phyloP scores from a whole-genome alignment of 2,113 vertebrate species.

The Pelvicachromis taeniatus region DNA sequence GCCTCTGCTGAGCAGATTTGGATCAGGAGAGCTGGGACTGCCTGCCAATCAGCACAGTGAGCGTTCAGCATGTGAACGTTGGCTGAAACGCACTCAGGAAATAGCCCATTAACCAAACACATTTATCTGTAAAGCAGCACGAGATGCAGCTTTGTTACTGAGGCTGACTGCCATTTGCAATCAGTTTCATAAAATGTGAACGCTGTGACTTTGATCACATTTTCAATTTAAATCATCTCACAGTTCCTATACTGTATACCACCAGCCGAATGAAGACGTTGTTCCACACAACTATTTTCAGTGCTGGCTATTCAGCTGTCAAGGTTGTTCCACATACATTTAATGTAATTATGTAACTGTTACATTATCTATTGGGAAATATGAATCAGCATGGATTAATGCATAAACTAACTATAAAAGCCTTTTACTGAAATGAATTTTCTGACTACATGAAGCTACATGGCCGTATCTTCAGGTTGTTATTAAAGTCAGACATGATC shows the following conservation, averaged over 20 bases:
- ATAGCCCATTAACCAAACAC: not conserved
- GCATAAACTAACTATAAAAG: not conserved
- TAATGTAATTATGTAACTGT: not conserved
- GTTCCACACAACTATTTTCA: not conserved
- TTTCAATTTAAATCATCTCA: constrained; percentile 5
- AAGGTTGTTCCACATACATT: not conserved
- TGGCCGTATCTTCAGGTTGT: not conserved
- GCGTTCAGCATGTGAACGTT: not conserved
- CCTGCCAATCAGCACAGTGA: constrained; percentile 27
- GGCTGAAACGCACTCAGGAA: constrained; percentile 9
- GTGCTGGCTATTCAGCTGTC: not conserved
- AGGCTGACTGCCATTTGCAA: not conserved
- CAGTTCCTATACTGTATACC: not conserved
- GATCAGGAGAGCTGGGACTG: constrained; percentile 31
- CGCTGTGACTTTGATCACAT: not conserved
- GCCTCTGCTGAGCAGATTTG: constrained; percentile 40
- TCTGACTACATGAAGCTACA: not conserved
- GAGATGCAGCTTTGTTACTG: not conserved
- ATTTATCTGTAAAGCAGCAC: constrained; percentile 3
- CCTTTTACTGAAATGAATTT: not conserved
- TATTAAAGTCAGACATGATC: not conserved
- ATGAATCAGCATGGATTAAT: not conserved
- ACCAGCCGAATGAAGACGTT: not conserved
- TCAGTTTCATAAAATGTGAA: not conserved
- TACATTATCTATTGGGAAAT: not conserved